Conservation (phyloP, 1,140 invertebrate genomes). For the Bicyclus anynana region DNA sequence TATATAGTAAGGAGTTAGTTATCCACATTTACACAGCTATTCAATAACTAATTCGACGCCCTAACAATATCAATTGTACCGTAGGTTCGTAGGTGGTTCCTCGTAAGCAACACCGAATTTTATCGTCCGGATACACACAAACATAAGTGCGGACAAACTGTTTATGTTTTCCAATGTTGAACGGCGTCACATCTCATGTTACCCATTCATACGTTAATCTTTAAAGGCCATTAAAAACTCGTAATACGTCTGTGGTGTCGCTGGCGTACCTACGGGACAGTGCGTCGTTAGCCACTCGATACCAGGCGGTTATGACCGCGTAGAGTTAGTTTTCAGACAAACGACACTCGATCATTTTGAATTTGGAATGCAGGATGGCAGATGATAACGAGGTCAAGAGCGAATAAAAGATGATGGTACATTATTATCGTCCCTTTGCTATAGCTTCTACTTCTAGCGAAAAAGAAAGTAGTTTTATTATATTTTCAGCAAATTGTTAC, state of each 20-base stretch:
- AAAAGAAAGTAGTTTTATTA: too few species aligned
- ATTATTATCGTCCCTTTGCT: background rate
- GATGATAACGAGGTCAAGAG: background rate
- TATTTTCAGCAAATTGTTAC: too few species aligned
- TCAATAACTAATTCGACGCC: too few species aligned
- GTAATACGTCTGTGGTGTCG: conserved; percentile 55
- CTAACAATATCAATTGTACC: background rate
- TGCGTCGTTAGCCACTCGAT: conserved; percentile 69
- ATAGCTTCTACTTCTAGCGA: too few species aligned
- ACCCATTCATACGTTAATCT: conserved; percentile 73
- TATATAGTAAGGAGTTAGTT: too few species aligned
- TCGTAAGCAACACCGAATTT: conserved; percentile 31
- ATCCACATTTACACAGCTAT: too few species aligned
- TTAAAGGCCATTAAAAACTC: conserved; percentile 70
- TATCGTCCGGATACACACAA: conserved; percentile 36
- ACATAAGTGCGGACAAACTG: conserved; percentile 52
- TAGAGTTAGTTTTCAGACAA: conserved; percentile 51
- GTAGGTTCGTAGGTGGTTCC: background rate
- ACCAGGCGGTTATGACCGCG: conserved; percentile 62
- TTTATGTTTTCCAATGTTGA: conserved; percentile 62
- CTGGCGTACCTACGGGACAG: conserved; percentile 67
- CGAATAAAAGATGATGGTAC: background rate
- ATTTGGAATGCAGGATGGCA: conserved; percentile 38
- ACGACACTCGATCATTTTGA: conserved; percentile 39
- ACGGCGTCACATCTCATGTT: conserved; percentile 57